Conservation (phyloP, 2,888 invertebrate species). For the Neoitamus cyanurus region DNA sequence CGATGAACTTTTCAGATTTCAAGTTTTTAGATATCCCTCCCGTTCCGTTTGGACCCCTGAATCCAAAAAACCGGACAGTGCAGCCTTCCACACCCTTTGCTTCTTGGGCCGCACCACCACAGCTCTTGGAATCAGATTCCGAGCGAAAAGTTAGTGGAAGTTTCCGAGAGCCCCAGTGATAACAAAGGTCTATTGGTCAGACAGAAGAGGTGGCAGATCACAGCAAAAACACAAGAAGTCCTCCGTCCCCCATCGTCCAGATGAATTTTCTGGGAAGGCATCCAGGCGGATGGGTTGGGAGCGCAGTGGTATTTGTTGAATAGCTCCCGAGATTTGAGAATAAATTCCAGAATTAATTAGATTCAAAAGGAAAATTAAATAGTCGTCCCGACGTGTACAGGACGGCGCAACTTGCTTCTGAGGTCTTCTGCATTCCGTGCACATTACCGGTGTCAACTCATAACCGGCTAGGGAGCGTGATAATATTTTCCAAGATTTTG, state of each 20-base stretch:
- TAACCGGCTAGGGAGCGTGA: background rate
- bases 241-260: background rate
- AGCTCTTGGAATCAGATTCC: slow-evolving; percentile 32
- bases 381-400: background rate
- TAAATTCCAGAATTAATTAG: slow-evolving; percentile 36
- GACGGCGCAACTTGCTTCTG: background rate
- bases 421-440: background rate
- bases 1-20: slow-evolving; percentile 38
- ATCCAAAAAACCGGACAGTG: background rate
- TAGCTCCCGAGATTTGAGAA: slow-evolving; percentile 27
- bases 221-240: slow-evolving; percentile 18
- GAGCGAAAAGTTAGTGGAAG: slow-evolving; percentile 29
- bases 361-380: slow-evolving; percentile 33
- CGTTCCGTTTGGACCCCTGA: background rate
- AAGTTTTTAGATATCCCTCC: slow-evolving; percentile 16
- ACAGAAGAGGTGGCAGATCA: background rate
- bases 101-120: background rate
- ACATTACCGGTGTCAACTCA: background rate
- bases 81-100: background rate
- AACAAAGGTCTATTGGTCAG: slow-evolving; percentile 34
- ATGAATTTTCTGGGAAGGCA: background rate
- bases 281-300: background rate
- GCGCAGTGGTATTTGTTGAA: slow-evolving; percentile 19
- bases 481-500: background rate
- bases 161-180: slow-evolving; percentile 25